These are phyloP conservation scores for Perca flavescens DNA, from an alignment of 2,113 vertebrate species.

Conservation along the genomic window DNA sequence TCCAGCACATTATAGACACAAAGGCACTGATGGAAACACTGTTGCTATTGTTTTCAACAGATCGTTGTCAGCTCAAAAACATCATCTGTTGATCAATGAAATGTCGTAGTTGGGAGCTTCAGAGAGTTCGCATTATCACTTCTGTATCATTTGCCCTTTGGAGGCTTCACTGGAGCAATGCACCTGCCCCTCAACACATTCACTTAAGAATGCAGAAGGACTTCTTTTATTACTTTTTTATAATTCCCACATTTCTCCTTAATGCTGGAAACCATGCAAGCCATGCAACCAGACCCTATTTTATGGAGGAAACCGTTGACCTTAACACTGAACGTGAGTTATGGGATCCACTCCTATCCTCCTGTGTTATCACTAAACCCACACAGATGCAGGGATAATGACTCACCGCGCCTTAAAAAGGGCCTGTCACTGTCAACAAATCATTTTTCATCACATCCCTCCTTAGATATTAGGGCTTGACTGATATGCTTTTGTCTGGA, in stretches of 20 bases:
- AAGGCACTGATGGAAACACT: not conserved
- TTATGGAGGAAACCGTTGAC: not conserved
- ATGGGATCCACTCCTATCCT: not conserved
- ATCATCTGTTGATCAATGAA: not conserved
- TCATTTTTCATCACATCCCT: conserved; percentile 17
- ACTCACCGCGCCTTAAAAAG: not conserved
- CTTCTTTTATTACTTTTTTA: too few species aligned
- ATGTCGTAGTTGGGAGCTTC: not conserved
- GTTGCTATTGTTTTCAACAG: not conserved
- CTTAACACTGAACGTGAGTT: not conserved
- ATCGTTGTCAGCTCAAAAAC: not conserved
- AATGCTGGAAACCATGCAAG: not conserved
- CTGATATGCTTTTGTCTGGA: too few species aligned
- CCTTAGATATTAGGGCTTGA: not conserved
- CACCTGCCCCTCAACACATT: not conserved
- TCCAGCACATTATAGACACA: not conserved
- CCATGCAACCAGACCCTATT: not conserved
- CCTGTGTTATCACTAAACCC: conserved; percentile 6
- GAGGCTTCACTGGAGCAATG: not conserved
- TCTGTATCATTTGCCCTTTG: not conserved
- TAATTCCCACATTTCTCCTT: not conserved
- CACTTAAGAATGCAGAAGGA: too few species aligned
- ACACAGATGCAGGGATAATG: conserved; percentile 18
- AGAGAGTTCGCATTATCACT: not conserved
- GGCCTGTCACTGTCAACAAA: conserved; percentile 1